Percentiles rank a stretch among this genome's conserved stretches.
phyloP scores from a whole-genome alignment of 2,888 invertebrate genomes.

The Odontocolon sp. region DNA sequence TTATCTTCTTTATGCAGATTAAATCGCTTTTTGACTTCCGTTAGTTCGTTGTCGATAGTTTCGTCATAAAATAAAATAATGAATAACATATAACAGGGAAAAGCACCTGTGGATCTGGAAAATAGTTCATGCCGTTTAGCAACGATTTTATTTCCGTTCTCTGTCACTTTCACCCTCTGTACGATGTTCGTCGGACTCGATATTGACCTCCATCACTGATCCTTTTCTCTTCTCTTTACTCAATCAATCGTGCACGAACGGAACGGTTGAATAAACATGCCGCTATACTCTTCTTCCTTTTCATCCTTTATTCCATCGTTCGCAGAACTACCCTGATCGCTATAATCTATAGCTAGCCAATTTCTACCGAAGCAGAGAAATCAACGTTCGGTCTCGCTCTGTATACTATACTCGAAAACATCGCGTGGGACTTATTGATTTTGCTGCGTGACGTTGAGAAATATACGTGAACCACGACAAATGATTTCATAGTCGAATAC shows the following conservation, averaged over 20 bases:
- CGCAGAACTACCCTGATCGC: not conserved
- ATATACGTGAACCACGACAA: slow-evolving; percentile 6
- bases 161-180: slow-evolving; percentile 21
- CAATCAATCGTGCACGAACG: slow-evolving; percentile 38
- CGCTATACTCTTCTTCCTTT: not conserved
- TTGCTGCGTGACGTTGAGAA: slow-evolving; percentile 1
- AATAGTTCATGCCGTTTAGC: not conserved
- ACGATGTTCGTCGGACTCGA: slow-evolving; percentile 44
- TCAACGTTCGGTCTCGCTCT: not conserved
- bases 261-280: slow-evolving; percentile 34
- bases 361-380: not conserved
- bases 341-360: not conserved
- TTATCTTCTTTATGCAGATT: too few species aligned
- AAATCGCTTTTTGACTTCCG: too few species aligned
- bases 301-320: not conserved
- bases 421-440: slow-evolving; percentile 13
- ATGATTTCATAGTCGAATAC: slow-evolving; percentile 1
- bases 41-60: too few species aligned
- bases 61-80: not conserved
- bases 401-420: not conserved
- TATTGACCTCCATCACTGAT: slow-evolving; percentile 52
- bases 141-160: not conserved
- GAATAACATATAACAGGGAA: not conserved
- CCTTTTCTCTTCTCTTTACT: slow-evolving; percentile 33
- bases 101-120: slow-evolving; percentile 14